Evolutionary conservation across 2,113 vertebrate species (phyloP), one percentile per base, ranked within the genome.

Genomic region (Phasianus colchicus): DNA sequence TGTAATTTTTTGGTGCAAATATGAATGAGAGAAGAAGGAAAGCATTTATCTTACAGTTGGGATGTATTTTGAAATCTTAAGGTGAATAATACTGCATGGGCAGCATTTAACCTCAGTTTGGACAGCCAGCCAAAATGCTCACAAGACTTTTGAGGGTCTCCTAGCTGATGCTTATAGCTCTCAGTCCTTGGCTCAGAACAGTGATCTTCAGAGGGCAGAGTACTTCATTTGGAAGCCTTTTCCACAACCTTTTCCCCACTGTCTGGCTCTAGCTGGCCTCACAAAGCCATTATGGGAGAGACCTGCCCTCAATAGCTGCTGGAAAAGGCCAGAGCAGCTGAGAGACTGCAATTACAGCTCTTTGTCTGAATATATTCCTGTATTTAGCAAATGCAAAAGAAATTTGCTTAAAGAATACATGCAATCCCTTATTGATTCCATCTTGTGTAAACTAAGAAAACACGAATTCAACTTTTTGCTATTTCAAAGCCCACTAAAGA

Each of bases 381-480:
- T 30, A 15, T 82, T 86, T 64, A 55, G 19, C 36, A 19, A 72
- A 43, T 1, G 0, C 29, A 84, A 50, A 50, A 22, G 0, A 5
- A 66, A 18, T 75, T 87, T 90, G 38, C 45, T 89, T n/a, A 42
- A 6, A 38, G 43, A 84, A 76, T n/a, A 86, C 32, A 71, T 78
- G 45, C 42, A 85, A 77, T 57, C 24, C 14, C 74, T 55, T 88
- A 66, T 82, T 47, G 61, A 86, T 89, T 92, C 32, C 54, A 61
- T 74, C 81, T 94, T 73, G 48, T 82, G 52, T 73, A 95, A 90
- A 85, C 38, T 91, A 64, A 93, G 58, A 90, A 92, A 82, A 77
- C 22, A 43, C 6, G 17, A 65, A 80, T 52, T 63, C 42, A 78
- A 69, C 38, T 61, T 89, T 92, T 86, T 90, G 75, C 8, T 72